Evolutionary conservation across 2,113 vertebrate genomes (phyloP).

Genomic region (Lamprologus sp.): DNA sequence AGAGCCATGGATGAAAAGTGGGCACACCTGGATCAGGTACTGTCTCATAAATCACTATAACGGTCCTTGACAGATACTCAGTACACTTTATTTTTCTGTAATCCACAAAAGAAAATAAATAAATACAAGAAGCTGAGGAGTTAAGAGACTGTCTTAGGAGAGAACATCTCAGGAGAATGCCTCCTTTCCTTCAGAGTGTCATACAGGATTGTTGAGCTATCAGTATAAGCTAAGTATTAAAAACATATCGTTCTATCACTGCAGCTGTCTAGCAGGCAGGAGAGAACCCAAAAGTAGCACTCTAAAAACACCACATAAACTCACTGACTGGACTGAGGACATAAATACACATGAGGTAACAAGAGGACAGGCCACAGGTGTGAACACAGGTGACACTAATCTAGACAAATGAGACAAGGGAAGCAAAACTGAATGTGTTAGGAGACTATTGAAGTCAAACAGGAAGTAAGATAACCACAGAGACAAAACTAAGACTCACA

Average conservation of each 20-base stretch:
- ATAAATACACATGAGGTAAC: not conserved
- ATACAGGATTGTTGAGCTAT: not conserved
- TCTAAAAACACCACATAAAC: not conserved
- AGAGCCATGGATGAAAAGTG: slow-evolving; percentile 62
- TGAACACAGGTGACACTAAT: not conserved
- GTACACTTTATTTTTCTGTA: not conserved
- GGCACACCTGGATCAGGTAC: slow-evolving; percentile 80
- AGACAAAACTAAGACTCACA: not conserved
- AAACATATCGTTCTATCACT: not conserved
- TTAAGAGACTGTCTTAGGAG: not conserved
- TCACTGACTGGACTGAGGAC: not conserved
- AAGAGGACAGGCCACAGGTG: not conserved
- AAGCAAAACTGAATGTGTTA: not conserved
- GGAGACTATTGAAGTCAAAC: not conserved
- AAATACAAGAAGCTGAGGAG: not conserved
- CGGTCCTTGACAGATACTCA: not conserved
- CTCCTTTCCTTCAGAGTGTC: not conserved
- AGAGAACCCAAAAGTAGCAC: not conserved
- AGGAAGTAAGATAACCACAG: not conserved
- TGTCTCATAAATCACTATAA: not conserved
- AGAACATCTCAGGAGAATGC: not conserved
- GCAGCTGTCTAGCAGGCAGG: not conserved
- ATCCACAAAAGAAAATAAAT: not conserved
- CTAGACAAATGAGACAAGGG: not conserved
- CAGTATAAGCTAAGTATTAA: not conserved